These are phyloP conservation scores for Gasterosteus nipponicus DNA, from an alignment of 2,113 vertebrate genomes.

Conservation along the genomic window DNA sequence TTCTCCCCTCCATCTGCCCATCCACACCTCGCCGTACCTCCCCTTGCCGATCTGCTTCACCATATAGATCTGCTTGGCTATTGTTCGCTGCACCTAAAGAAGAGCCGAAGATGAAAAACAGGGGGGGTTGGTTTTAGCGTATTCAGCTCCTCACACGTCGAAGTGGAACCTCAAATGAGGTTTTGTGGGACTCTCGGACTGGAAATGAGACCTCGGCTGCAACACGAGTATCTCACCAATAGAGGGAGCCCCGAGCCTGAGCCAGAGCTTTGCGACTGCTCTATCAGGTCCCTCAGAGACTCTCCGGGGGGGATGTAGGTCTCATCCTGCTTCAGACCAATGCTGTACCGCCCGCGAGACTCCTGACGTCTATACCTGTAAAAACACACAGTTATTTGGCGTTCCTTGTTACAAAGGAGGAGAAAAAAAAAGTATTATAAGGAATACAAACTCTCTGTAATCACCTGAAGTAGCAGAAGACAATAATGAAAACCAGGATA, in stretches of 20 bases:
- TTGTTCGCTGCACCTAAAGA: constrained; percentile 95
- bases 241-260: constrained; percentile 98
- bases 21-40: constrained; percentile 97
- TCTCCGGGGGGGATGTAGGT: constrained; percentile 93
- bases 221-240: constrained; percentile 84
- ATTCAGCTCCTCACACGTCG: background rate
- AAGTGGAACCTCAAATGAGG: background rate
- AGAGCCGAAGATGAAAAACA: background rate
- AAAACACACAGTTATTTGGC: background rate
- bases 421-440: background rate
- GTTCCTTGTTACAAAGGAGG: background rate
- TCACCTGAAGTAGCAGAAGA: constrained; percentile 97
- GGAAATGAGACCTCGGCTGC: constrained; percentile 6
- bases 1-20: constrained; percentile 96
- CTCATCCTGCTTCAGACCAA: constrained; percentile 94
- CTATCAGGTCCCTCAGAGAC: constrained; percentile 93
- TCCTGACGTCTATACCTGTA: constrained; percentile 91
- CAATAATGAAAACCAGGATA: constrained; percentile 87
- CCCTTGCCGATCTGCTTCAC: constrained; percentile 98
- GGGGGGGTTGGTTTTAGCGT: background rate
- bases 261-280: constrained; percentile 96
- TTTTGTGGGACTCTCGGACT: background rate
- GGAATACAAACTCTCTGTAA: background rate
- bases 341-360: constrained; percentile 89
- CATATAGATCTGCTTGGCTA: constrained; percentile 99